Conservation (phyloP, 2,888 invertebrate species). For the Apamea monoglypha region DNA sequence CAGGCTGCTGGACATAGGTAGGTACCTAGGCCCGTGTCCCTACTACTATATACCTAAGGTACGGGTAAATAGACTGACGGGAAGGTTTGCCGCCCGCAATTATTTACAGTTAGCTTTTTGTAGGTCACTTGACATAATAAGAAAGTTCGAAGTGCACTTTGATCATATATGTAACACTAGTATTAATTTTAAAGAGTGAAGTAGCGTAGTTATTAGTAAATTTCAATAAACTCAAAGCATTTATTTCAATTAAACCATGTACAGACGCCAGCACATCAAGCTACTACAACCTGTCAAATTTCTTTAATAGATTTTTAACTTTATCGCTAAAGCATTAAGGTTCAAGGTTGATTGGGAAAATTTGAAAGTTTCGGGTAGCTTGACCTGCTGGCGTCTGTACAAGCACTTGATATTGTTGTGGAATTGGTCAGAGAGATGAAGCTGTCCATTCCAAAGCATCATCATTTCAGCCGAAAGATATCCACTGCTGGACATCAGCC, state of each 20-base stretch:
- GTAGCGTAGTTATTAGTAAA: neutral
- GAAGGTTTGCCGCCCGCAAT: neutral
- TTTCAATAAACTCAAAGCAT: neutral
- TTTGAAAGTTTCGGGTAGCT: too few species aligned
- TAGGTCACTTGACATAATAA: neutral
- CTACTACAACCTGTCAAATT: too few species aligned
- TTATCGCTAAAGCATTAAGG: too few species aligned
- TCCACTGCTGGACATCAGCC: too few species aligned
- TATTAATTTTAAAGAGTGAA: neutral
- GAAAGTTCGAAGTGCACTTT: neutral
- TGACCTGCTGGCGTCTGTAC: too few species aligned
- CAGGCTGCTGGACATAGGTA: slow-evolving; percentile 25
- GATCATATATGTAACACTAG: neutral
- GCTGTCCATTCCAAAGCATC: too few species aligned
- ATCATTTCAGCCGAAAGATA: too few species aligned
- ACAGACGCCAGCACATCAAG: too few species aligned
- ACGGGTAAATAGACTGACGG: slow-evolving; percentile 4
- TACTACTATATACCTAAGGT: too few species aligned
- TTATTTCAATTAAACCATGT: neutral
- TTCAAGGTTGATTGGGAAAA: too few species aligned
- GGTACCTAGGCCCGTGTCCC: neutral
- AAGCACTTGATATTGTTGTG: neutral
- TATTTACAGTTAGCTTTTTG: neutral
- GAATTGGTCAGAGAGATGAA: neutral
- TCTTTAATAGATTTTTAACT: too few species aligned